These are phyloP conservation scores for Oscheius sp. DNA, from an alignment of 1,140 invertebrate genomes.

Conservation along the genomic window DNA sequence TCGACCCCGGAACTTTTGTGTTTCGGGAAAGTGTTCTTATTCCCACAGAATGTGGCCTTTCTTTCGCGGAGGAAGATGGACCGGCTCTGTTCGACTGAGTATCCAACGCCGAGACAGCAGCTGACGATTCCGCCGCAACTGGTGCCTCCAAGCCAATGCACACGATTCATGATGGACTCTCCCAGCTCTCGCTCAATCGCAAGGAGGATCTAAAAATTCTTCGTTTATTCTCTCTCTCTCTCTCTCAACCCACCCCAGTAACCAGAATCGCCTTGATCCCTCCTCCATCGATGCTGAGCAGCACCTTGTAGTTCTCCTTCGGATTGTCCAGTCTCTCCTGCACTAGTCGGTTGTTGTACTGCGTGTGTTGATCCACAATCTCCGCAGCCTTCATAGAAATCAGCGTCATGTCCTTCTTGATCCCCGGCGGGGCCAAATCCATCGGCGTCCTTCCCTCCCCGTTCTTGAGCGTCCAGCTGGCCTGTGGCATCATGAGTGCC, in stretches of 20 bases:
- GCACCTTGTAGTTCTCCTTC: slow-evolving; percentile 21
- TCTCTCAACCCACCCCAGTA: not conserved
- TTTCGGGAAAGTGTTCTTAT: slow-evolving; percentile 22
- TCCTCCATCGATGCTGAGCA: slow-evolving; percentile 24
- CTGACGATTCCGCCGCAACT: slow-evolving; percentile 25
- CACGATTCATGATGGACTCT: slow-evolving; percentile 4
- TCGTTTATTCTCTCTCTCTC: too few species aligned
- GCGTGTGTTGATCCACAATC: not conserved
- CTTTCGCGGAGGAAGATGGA: slow-evolving; percentile 11
- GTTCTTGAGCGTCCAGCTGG: slow-evolving; percentile 8
- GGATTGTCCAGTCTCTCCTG: slow-evolving; percentile 6
- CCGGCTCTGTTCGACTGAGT: not conserved
- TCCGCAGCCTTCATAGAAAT: not conserved
- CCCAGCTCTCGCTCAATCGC: slow-evolving; percentile 16
- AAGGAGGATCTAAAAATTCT: slow-evolving; percentile 9
- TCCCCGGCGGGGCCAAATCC: not conserved
- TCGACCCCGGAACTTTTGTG: slow-evolving; percentile 19
- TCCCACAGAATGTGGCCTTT: slow-evolving; percentile 15
- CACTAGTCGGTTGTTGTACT: slow-evolving; percentile 2
- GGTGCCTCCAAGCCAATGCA: slow-evolving; percentile 27
- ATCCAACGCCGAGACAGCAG: not conserved
- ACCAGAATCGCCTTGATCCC: slow-evolving; percentile 14
- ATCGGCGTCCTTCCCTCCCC: slow-evolving; percentile 10
- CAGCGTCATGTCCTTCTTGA: not conserved
- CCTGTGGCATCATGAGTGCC: not conserved